phyloP scores from a whole-genome alignment of 2,888 invertebrate species.

The Parascotia fuliginaria region DNA sequence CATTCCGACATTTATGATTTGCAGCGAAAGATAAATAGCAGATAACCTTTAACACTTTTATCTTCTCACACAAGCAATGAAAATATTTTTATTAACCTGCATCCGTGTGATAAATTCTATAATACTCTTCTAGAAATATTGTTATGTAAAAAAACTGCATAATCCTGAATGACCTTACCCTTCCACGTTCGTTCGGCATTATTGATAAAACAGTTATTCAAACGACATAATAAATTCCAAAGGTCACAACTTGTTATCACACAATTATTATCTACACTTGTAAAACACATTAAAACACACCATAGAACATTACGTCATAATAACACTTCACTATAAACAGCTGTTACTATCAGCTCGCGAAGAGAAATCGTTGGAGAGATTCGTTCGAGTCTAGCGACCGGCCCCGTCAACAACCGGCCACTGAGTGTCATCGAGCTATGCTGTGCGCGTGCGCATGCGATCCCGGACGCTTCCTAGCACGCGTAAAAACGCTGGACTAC shows the following conservation, averaged over 20 bases:
- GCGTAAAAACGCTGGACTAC: constrained; percentile 45
- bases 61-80: constrained; percentile 7
- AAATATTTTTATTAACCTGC: background rate
- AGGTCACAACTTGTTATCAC: constrained; percentile 24
- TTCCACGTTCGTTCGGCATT: constrained; percentile 69
- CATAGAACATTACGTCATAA: constrained; percentile 25
- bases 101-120: background rate
- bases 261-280: constrained; percentile 31
- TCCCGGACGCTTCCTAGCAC: constrained; percentile 47
- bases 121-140: background rate
- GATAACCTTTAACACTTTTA: constrained; percentile 33
- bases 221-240: constrained; percentile 31
- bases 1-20: constrained; percentile 17
- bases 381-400: constrained; percentile 49
- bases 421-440: constrained; percentile 48
- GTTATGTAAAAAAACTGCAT: background rate
- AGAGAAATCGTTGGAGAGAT: constrained; percentile 18
- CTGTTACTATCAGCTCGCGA: constrained; percentile 23
- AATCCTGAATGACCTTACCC: constrained; percentile 52
- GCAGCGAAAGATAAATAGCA: constrained; percentile 9
- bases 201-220: constrained; percentile 46
- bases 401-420: constrained; percentile 45
- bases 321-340: constrained; percentile 18
- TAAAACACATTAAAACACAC: constrained; percentile 27
- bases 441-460: constrained; percentile 27